phyloP scores from a whole-genome alignment of 2,113 vertebrate genomes.

The Candoia aspera region DNA sequence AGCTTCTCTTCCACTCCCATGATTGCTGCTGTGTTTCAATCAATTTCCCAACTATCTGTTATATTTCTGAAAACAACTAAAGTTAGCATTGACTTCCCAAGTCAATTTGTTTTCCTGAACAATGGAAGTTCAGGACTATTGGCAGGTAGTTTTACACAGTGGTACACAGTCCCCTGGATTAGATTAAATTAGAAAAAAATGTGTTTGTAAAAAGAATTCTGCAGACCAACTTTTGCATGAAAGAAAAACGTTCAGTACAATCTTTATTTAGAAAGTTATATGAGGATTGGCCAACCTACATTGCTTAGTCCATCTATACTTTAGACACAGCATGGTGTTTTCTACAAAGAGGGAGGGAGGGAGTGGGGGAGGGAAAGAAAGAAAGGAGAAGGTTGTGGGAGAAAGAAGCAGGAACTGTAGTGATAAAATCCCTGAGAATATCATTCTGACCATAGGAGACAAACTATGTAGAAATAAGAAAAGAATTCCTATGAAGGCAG shows the following conservation, averaged over 20 bases:
- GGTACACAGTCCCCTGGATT: too few relatives aligned
- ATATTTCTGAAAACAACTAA: not conserved
- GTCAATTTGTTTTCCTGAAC: not conserved
- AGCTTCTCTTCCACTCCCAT: not conserved
- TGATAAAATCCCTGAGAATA: not conserved
- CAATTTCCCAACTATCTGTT: not conserved
- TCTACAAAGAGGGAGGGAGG: not conserved
- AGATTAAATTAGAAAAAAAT: too few relatives aligned
- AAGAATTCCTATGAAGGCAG: not conserved
- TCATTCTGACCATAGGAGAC: not conserved
- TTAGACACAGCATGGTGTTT: not conserved
- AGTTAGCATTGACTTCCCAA: not conserved
- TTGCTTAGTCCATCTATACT: not conserved
- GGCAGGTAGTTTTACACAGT: too few relatives aligned
- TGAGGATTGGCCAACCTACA: not conserved
- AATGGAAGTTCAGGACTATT: not conserved
- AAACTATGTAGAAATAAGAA: not conserved
- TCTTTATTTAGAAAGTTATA: not conserved
- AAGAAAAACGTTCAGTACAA: not conserved
- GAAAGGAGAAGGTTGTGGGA: not conserved
- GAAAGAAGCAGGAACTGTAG: not conserved
- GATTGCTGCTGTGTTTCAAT: not conserved
- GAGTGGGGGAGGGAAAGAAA: not conserved
- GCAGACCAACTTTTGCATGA: not conserved
- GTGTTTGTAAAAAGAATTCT: not conserved